Evolutionary conservation across 2,888 invertebrate species (phyloP), one percentile per base, ranked within the genome.

Genomic region (Molanna angustata): DNA sequence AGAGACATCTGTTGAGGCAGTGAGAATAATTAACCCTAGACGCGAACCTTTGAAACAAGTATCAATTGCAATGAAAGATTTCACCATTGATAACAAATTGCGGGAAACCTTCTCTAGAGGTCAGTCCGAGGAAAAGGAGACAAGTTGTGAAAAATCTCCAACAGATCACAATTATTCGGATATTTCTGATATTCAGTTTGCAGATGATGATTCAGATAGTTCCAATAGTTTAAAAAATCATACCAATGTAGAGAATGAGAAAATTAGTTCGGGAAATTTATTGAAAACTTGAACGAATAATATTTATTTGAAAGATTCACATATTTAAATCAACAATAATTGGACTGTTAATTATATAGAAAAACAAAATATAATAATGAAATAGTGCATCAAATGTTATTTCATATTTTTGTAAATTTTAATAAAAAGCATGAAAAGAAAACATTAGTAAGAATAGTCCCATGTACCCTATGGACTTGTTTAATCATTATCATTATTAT

Each of bases 181-280:
- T 61, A 71, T 83, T 49, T 80, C 80, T 47, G 86, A 86, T 61
- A 81, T 88, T 42, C 83, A 80, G 63, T 88, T 83, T 65, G 88
- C 83, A 4, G 88, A 88, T 63, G 87, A 87, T 27, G 82, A 80
- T 60, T 83, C 82, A 1, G 82, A 82, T 63, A 74, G 75, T 18
- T 76, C 76, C 0, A 72, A 69, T 56, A 76, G 76, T 61, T 74
- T 75, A 4, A 73, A 72, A 62, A 41, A 43, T 16, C 9, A 9
- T 17, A 9, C 7, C 18, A 37, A 37, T 37, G 37, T 17, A 17
- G 37, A 37, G 18, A 27, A 27, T n/a, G n/a, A n/a, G n/a, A n/a
- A n/a, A n/a, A n/a, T n/a, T n/a, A n/a, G n/a, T n/a, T n/a, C n/a
- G n/a, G n/a, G n/a, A n/a, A n/a, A n/a, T n/a, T n/a, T n/a, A n/a